Evolutionary conservation across 2,113 vertebrate genomes (phyloP).

Genomic region (Cynoglossus semilaevis): DNA sequence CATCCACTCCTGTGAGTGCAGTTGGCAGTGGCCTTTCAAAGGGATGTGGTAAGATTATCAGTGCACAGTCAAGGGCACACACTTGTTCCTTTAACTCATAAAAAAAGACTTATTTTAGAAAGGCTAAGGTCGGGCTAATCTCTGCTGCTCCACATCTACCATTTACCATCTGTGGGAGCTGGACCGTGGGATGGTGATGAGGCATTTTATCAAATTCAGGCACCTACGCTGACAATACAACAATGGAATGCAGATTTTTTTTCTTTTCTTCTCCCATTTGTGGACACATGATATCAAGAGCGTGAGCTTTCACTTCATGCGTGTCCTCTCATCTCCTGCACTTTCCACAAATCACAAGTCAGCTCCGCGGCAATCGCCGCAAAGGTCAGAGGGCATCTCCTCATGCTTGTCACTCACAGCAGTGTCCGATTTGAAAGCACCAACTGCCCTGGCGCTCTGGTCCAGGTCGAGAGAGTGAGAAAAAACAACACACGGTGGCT

Average conservation of each 20-base stretch:
- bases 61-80: constrained; percentile 10
- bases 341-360: constrained; percentile 48
- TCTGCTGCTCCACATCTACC: constrained; percentile 21
- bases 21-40: constrained; percentile 10
- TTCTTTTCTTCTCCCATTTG: constrained; percentile 25
- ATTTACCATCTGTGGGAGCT: constrained; percentile 33
- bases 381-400: constrained; percentile 66
- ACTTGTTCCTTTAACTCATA: constrained; percentile 21
- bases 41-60: constrained; percentile 15
- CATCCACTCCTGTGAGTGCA: constrained; percentile 16
- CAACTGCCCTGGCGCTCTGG: constrained; percentile 14
- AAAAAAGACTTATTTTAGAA: constrained; percentile 34
- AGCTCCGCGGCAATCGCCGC: constrained; percentile 11
- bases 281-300: constrained; percentile 44
- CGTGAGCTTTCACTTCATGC: constrained; percentile 42
- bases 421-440: constrained; percentile 37
- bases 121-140: constrained; percentile 28
- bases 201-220: constrained; percentile 49
- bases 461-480: constrained; percentile 66
- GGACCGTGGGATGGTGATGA: constrained; percentile 39
- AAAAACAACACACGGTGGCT: constrained; percentile 72
- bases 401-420: constrained; percentile 63
- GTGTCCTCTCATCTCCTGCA: constrained; percentile 32
- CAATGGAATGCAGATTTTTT: constrained; percentile 52
- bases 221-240: constrained; percentile 56